Base-by-base conservation (phyloP, 2,888 invertebrate species). In the Coelinius sp. region DNA sequence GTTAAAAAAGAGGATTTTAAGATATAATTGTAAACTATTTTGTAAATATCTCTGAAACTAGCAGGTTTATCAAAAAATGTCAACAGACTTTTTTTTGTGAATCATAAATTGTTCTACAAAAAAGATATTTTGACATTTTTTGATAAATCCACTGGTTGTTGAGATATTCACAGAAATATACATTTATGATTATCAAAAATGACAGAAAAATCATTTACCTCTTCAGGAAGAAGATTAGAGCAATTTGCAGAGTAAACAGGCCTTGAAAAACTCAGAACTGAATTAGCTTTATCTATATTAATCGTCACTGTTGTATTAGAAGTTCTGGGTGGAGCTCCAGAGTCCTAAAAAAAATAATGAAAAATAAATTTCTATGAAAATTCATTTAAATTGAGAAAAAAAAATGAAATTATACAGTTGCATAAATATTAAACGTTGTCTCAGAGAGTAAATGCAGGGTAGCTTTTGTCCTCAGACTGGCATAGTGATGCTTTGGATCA, bases 231-330 rank as follows among this genome's bases (percentile, higher is more conserved):
- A 14, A 79, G 70, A 53, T 67, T 17, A 1, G 66, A 75, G 25
- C 70, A 73, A 49, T 81, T 63, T 8, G 79, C 77, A 12, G 63
- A 75, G 67, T 82, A 82, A n/a, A 81, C 52, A 12, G 75, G 64
- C 5, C 70, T 35, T 8, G 70, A 38, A 63, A 82, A 82, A 49
- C 70, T 68, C 2, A 77, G 71, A 56, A 73, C 46, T 4, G 79
- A 79, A 35, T 75, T 78, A 14, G 44, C 64, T 52, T 70, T 74
- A 46, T 80, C 78, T 10, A 80, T 49, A 46, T 52, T 56, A 20
- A 82, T 76, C 6, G 70, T 78, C 5, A 81, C 53, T 8, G 22
- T 67, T n/a, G 77, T 74, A 1, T 53, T 71, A 5, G 68, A 25
- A 0, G 62, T 75, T 20, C n/a, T 49, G 1, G 53, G 12, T 6